phyloP scores from a whole-genome alignment of 1,140 invertebrate genomes.

The Coelopa frigida region DNA sequence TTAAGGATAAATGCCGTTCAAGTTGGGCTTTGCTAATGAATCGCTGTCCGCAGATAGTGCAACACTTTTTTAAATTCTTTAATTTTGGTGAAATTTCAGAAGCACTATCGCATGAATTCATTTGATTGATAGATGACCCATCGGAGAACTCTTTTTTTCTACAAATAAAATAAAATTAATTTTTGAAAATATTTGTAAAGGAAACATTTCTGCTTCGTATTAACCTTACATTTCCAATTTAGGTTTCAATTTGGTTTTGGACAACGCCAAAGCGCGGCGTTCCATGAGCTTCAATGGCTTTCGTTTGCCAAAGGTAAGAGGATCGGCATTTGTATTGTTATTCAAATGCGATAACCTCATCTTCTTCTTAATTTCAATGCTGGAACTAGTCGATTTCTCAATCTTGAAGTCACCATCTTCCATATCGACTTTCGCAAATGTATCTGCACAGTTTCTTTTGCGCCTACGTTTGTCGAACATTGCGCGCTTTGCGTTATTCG shows the following conservation, averaged over 20 bases:
- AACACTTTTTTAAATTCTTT: slow-evolving; percentile 15
- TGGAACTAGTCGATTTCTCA: too few species aligned
- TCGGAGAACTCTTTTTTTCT: slow-evolving; percentile 29
- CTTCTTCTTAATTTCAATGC: too few species aligned
- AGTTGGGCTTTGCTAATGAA: slow-evolving; percentile 27
- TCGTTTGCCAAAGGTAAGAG: too few species aligned
- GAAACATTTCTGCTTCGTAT: not conserved
- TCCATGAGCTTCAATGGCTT: too few species aligned
- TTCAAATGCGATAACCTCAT: too few species aligned
- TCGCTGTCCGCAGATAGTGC: slow-evolving; percentile 29
- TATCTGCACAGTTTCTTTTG: too few species aligned
- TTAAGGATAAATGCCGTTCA: slow-evolving; percentile 22
- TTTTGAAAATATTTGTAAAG: not conserved
- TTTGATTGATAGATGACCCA: not conserved
- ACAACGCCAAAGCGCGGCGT: too few species aligned
- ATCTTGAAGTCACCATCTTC: too few species aligned
- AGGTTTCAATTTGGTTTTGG: slow-evolving; percentile 5
- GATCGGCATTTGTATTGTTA: too few species aligned
- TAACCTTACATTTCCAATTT: slow-evolving; percentile 23
- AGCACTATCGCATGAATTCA: not conserved
- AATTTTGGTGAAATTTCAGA: not conserved
- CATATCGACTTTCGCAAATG: too few species aligned
- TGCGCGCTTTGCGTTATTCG: too few species aligned
- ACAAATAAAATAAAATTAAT: slow-evolving; percentile 4
- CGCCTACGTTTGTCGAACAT: too few species aligned